A percentile compares a stretch with the other conserved stretches of the same genome.
phyloP scores from a whole-genome alignment of 2,888 invertebrate genomes.

The Agrenia bidenticulata region DNA sequence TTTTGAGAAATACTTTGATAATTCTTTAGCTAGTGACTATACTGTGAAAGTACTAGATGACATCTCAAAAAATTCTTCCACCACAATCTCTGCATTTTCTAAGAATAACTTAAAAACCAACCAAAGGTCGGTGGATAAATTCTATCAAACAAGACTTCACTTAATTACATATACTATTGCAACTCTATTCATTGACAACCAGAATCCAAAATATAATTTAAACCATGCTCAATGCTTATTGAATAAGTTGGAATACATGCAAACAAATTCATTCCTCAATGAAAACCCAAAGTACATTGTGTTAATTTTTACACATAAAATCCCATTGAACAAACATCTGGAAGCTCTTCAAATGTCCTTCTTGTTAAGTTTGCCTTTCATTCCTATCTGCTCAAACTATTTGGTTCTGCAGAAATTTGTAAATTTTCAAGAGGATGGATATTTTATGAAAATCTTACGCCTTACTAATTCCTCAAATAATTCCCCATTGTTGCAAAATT shows the following conservation, averaged over 20 bases:
- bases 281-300: background rate
- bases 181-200: background rate
- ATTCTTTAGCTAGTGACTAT: no score
- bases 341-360: background rate
- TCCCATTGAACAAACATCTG: background rate
- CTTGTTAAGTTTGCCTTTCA: background rate
- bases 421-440: background rate
- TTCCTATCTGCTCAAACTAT: background rate
- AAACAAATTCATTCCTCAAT: background rate
- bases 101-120: no score
- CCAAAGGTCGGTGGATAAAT: background rate
- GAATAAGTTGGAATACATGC: background rate
- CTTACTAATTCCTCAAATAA: background rate
- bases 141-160: background rate
- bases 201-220: background rate
- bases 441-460: no score
- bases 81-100: no score
- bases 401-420: background rate
- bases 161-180: background rate
- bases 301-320: background rate
- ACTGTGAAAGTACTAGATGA: no score
- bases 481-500: background rate
- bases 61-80: background rate
- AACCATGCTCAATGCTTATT: background rate
- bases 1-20: no score